These are phyloP conservation scores for Himalopsyche kuldschensis DNA, from an alignment of 2,888 invertebrate genomes.

Conservation along the genomic window DNA sequence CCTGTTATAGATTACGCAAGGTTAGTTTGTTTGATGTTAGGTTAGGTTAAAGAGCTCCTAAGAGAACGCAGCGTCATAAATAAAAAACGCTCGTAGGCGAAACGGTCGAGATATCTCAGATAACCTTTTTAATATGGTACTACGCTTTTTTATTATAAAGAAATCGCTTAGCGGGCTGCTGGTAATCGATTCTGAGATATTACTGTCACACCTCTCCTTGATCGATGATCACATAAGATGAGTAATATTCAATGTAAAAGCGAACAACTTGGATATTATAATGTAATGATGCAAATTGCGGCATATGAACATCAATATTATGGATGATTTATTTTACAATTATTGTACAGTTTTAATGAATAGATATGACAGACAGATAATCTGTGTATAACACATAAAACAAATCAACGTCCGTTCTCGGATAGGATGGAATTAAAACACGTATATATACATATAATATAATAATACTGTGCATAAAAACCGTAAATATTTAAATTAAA, in stretches of 20 bases:
- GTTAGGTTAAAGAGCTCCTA: too few relatives aligned
- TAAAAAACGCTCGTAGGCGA: not conserved
- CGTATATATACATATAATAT: too few relatives aligned
- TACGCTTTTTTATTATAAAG: not conserved
- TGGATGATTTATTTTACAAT: not conserved
- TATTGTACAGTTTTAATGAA: not conserved
- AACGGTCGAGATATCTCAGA: not conserved
- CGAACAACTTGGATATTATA: not conserved
- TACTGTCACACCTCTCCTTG: not conserved
- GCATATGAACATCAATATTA: not conserved
- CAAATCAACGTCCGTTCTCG: too few relatives aligned
- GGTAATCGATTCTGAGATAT: not conserved
- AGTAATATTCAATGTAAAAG: not conserved
- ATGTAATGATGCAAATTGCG: not conserved
- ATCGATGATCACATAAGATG: not conserved
- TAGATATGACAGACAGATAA: too few relatives aligned
- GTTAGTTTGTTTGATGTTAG: too few relatives aligned
- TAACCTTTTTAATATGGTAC: not conserved
- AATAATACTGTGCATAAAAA: too few relatives aligned
- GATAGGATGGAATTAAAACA: too few relatives aligned
- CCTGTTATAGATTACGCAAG: too few relatives aligned
- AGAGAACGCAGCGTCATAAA: not conserved
- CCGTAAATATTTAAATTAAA: too few relatives aligned
- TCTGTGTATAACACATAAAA: accelerated
- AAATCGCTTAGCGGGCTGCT: not conserved